Evolutionary conservation across 2,888 invertebrate species (phyloP), one percentile per base, ranked within the genome.

Genomic region (Cheilosia vernalis): DNA sequence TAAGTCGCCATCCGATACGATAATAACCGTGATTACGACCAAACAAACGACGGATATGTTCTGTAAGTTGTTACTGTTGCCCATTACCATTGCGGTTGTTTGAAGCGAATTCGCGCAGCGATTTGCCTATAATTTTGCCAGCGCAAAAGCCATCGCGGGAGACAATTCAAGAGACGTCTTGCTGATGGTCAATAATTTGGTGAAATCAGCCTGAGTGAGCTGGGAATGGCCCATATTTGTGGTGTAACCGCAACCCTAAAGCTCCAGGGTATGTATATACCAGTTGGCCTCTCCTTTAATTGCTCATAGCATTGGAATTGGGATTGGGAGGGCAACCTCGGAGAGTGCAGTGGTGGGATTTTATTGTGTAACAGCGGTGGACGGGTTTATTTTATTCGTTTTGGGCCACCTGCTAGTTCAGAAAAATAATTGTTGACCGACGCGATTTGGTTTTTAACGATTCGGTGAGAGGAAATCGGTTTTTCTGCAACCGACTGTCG

Each of bases 1-100:
- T 24, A 70, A 44, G 51, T 66, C 37, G 47, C 47, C 42, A 73
- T 78, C 78, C 40, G 60, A 76, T 70, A 51, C 27, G 64, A 84
- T 79, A 79, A 84, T 80, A 70, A 55, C 84, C 40, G 66, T 84
- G 74, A 84, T 80, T 84, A 74, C 21, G 53, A 30, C 40, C 67
- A 61, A 63, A 60, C 73, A 73, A 79, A 79, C 64, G 74, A 80
- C 70, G 74, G 64, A 84, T 76, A 60, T 84, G 69, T 79, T 79
- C 64, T 63, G 69, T 10, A 13, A 37, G 13, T 3, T 10, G 63
- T 47, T 63, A 56, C 51, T 63, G 13, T 40, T 61, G 33, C 10
- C 10, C 49, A 49, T 64, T 40, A 15, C 33, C 15, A 19, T 64
- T 61, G 51, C 27, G 19, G 42, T 60, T 21, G 64, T 66, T 58